A percentile compares a stretch with the other conserved stretches of the same genome.
phyloP scores from a whole-genome alignment of 2,113 vertebrate species.

The Crotalus viridis region DNA sequence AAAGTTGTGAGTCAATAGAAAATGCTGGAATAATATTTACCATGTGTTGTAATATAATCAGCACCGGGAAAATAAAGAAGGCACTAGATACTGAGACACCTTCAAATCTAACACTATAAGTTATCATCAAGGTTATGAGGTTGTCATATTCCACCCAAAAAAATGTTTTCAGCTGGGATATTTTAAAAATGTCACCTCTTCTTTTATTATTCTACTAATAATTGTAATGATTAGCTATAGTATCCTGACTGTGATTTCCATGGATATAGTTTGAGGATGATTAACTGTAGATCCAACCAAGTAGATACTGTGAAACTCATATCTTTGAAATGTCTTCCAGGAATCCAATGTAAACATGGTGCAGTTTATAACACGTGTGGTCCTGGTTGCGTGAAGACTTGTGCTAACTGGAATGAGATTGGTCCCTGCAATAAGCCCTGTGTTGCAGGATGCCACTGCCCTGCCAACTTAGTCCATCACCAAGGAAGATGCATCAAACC shows the following conservation, averaged over 20 bases:
- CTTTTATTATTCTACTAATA: background rate
- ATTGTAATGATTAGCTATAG: background rate
- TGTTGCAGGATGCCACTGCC: conserved; percentile 94
- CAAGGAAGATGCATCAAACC: conserved; percentile 93
- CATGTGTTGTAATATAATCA: background rate
- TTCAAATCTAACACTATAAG: background rate
- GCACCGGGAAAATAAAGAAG: background rate
- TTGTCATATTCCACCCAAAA: background rate
- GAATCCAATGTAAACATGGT: conserved; percentile 90
- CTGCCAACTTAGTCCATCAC: conserved; percentile 88
- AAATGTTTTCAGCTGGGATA: background rate
- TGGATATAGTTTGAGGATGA: background rate
- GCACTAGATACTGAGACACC: background rate
- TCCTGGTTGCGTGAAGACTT: conserved; percentile 92
- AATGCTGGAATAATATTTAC: background rate
- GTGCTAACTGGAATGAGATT: conserved; percentile 98
- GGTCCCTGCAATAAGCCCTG: conserved; percentile 88
- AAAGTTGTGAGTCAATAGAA: background rate
- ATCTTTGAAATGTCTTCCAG: conserved; percentile 65
- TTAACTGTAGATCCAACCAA: background rate
- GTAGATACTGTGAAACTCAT: background rate
- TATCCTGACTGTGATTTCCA: background rate
- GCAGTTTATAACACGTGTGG: conserved; percentile 96
- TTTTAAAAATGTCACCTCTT: background rate
- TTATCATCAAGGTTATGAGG: background rate